A percentile compares a stretch with the other conserved stretches of the same genome.
Evolutionary conservation across 2,888 invertebrate genomes (phyloP).

Genomic region (Tortrix viridana): DNA sequence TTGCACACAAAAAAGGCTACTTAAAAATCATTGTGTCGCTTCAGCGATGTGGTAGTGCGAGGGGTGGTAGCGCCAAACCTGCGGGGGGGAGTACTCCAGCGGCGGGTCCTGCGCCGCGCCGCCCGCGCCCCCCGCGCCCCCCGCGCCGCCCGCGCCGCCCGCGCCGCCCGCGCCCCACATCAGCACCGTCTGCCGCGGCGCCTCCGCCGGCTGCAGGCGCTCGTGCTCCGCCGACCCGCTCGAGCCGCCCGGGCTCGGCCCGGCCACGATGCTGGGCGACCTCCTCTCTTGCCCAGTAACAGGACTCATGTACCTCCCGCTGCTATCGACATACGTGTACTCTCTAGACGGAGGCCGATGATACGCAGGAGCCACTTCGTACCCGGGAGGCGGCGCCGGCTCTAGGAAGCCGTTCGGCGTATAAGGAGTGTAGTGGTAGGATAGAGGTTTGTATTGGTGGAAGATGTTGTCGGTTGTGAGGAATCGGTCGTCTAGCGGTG

Average conservation of each 20-base stretch:
- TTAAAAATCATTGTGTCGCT: constrained; percentile 72
- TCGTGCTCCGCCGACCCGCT: constrained; percentile 75
- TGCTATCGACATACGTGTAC: constrained; percentile 84
- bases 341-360: constrained; percentile 85
- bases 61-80: constrained; percentile 82
- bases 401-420: constrained; percentile 94
- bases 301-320: constrained; percentile 84
- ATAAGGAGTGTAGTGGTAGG: constrained; percentile 90
- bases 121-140: constrained; percentile 96
- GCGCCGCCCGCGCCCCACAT: constrained; percentile 92
- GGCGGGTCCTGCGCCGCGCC: constrained; percentile 75
- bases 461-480: constrained; percentile 94
- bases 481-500: constrained; percentile 87
- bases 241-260: constrained; percentile 76
- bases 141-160: constrained; percentile 86
- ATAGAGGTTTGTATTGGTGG: constrained; percentile 94
- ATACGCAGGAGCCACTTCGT: constrained; percentile 86
- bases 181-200: constrained; percentile 94
- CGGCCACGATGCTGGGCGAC: constrained; percentile 84
- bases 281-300: constrained; percentile 86
- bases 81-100: constrained; percentile 78
- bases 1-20: constrained; percentile 60
- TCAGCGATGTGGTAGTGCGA: constrained; percentile 81
- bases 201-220: constrained; percentile 79
- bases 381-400: constrained; percentile 86